Conservation (phyloP, 1,140 invertebrate species). For the Drosophila busckii region DNA sequence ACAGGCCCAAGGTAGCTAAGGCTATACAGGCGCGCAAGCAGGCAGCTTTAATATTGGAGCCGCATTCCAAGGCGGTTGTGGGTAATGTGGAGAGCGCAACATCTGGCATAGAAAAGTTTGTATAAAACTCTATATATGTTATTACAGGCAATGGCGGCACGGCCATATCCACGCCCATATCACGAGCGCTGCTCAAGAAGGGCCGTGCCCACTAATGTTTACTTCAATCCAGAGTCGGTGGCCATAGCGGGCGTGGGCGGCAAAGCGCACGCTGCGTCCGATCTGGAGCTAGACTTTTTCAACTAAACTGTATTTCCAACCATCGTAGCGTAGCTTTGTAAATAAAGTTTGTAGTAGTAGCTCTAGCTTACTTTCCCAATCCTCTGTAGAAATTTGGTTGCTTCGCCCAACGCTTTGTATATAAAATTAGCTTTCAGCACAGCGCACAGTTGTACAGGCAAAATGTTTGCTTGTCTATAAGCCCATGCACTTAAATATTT, state of each 20-base stretch:
- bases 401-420: conserved; percentile 13
- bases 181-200: conserved; percentile 80
- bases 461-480: neutral
- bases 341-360: conserved; percentile 57
- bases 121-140: no score
- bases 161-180: conserved; percentile 84
- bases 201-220: conserved; percentile 80
- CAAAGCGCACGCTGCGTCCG: conserved; percentile 84
- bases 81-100: no score
- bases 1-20: conserved; percentile 31
- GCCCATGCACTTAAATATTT: conserved; percentile 5
- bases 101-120: no score
- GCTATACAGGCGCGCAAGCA: conserved; percentile 47
- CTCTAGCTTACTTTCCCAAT: conserved; percentile 35
- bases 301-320: conserved; percentile 41
- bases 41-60: conserved; percentile 82
- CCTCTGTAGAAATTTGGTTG: conserved; percentile 38
- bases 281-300: conserved; percentile 80
- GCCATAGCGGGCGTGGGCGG: conserved; percentile 86
- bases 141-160: no score
- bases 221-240: conserved; percentile 83
- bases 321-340: conserved; percentile 54
- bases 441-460: conserved; percentile 27
- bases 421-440: conserved; percentile 5
- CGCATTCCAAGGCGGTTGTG: conserved; percentile 82